Evolutionary conservation across 2,888 invertebrate genomes (phyloP).

Genomic region (Cinara cedri): DNA sequence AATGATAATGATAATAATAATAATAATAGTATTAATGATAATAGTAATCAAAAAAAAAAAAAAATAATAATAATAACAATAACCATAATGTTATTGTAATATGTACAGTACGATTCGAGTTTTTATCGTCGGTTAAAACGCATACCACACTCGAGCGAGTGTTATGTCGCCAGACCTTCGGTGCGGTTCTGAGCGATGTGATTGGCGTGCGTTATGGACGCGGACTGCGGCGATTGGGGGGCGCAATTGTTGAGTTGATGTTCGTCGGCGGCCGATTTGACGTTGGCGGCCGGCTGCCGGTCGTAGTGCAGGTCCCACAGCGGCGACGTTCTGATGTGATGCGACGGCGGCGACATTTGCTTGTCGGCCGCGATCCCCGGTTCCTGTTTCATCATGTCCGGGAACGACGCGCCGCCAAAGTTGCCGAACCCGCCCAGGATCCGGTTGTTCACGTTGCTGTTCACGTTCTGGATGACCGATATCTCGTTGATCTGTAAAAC

Average conservation of each 20-base stretch:
- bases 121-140: slow-evolving; percentile 47
- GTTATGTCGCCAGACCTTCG: slow-evolving; percentile 52
- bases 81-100: neutral
- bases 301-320: slow-evolving; percentile 61
- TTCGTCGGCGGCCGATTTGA: slow-evolving; percentile 64
- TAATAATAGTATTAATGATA: slow-evolving; percentile 4
- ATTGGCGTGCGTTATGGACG: slow-evolving; percentile 65
- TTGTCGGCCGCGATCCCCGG: slow-evolving; percentile 16
- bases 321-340: slow-evolving; percentile 59
- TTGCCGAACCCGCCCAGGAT: slow-evolving; percentile 65
- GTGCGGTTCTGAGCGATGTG: slow-evolving; percentile 60
- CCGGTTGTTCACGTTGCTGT: slow-evolving; percentile 70
- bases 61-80: neutral
- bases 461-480: slow-evolving; percentile 72
- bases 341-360: slow-evolving; percentile 59
- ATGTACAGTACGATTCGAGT: slow-evolving; percentile 24
- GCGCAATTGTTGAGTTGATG: slow-evolving; percentile 62
- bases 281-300: slow-evolving; percentile 62
- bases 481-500: slow-evolving; percentile 76
- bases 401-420: slow-evolving; percentile 68
- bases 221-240: slow-evolving; percentile 64
- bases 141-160: slow-evolving; percentile 46
- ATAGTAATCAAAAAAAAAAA: neutral
- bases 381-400: slow-evolving; percentile 48
- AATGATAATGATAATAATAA: slow-evolving; percentile 24